These are phyloP conservation scores for Polia nebulosa DNA, from an alignment of 2,888 invertebrate species.

Conservation along the genomic window DNA sequence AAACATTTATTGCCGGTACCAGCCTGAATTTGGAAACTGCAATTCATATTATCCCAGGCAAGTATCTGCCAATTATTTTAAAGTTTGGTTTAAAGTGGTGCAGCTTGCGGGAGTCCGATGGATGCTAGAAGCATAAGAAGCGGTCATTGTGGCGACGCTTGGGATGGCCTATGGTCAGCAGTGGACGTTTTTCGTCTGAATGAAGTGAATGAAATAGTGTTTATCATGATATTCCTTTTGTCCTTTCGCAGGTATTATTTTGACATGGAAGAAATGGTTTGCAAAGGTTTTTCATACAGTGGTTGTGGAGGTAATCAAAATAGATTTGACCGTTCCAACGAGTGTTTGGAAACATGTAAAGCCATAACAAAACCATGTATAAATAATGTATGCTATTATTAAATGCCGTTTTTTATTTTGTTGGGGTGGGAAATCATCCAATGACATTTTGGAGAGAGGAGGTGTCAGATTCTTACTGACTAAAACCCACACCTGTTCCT, in stretches of 20 bases:
- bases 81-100: too few species aligned
- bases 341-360: neutral
- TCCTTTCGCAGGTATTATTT: slow-evolving; percentile 79
- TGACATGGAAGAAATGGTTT: slow-evolving; percentile 72
- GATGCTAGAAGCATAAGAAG: too few species aligned
- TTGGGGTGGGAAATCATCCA: too few species aligned
- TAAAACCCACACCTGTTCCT: too few species aligned
- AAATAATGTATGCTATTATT: neutral
- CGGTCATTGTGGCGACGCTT: too few species aligned
- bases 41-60: slow-evolving; percentile 75
- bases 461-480: too few species aligned
- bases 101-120: too few species aligned
- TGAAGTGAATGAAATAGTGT: neutral
- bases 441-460: too few species aligned
- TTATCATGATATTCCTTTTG: too few species aligned
- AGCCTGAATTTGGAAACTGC: slow-evolving; percentile 81
- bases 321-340: slow-evolving; percentile 64
- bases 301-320: slow-evolving; percentile 84
- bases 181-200: neutral
- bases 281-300: slow-evolving; percentile 82
- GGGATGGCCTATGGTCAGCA: neutral
- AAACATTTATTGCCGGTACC: slow-evolving; percentile 74
- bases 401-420: neutral
- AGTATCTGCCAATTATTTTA: too few species aligned
- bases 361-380: neutral